These are phyloP conservation scores for Lamellibrachia columna DNA, from an alignment of 2,888 invertebrate species.

Conservation along the genomic window DNA sequence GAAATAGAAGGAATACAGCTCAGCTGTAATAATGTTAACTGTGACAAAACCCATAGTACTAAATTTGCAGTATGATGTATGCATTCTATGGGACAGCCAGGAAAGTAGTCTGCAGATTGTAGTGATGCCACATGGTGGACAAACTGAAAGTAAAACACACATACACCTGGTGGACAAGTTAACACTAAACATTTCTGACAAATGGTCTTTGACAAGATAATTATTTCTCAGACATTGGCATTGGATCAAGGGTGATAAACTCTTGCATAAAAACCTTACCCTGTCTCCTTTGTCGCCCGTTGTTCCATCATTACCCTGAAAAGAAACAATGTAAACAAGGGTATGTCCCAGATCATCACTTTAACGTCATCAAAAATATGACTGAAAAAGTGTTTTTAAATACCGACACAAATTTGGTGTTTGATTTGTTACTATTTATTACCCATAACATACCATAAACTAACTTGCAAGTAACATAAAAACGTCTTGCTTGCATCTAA, in stretches of 20 bases:
- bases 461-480: not conserved
- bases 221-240: not conserved
- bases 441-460: not conserved
- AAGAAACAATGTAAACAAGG: not conserved
- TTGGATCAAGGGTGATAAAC: not conserved
- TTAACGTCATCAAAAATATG: not conserved
- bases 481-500: too few relatives aligned
- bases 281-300: slow-evolving; percentile 30
- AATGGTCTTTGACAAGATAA: not conserved
- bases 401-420: not conserved
- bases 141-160: not conserved
- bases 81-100: too few relatives aligned
- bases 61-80: not conserved
- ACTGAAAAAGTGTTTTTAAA: not conserved
- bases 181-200: not conserved
- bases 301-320: slow-evolving; percentile 36
- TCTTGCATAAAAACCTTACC: slow-evolving; percentile 20
- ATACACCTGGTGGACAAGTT: too few relatives aligned
- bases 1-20: not conserved
- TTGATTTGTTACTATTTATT: not conserved
- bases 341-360: not conserved
- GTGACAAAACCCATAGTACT: not conserved
- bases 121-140: not conserved
- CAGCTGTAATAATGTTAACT: not conserved
- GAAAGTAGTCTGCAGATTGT: not conserved